Evolutionary conservation across 2,888 invertebrate genomes (phyloP), one percentile per base, ranked within the genome.

Genomic region (Latrodectus hesperus): DNA sequence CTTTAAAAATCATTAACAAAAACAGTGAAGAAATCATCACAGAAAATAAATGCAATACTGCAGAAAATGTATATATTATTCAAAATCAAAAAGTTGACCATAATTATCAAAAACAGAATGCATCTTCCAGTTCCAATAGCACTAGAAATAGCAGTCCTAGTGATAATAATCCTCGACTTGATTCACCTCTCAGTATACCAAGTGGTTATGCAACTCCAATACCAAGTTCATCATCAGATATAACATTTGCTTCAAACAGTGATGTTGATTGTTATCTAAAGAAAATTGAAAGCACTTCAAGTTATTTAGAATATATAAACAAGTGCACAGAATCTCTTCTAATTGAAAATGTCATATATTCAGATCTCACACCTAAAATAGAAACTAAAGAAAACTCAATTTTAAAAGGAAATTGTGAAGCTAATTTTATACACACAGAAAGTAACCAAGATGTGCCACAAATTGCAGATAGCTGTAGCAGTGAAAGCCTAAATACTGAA

Each of bases 401-500:
- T 12, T 16, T 16, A n/a, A 38, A 38, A 38, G 38, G 6, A 38
- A 38, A 6, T 6, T 38, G 38, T 38, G 38, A 38, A 38, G 2
- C 4, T 6, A 38, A 38, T 38, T 38, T 38, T 3, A 38, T 38
- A 38, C 60, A 60, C 10, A n/a, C 12, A 60, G 60, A 0, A 16
- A 60, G 4, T 12, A 12, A 16, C n/a, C 22, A 67, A 65, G 16
- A 38, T 67, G 8, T 73, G 16, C 38, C 55, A 17, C 8, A n/a
- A 14, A 38, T 60, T 17, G 67, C 4, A 53, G 72, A 87, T 10
- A 87, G 72, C 51, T 71, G 72, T 51, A 86, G 74, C 17, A 80
- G 52, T 55, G 86, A 86, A 60, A 81, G 86, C 16, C 16, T 81
- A 52, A 86, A 86, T 86, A 26, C 68, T 38, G 86, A 82, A 87